These are phyloP conservation scores for Aphodius sticticus DNA, from an alignment of 2,888 invertebrate species.

Conservation along the genomic window DNA sequence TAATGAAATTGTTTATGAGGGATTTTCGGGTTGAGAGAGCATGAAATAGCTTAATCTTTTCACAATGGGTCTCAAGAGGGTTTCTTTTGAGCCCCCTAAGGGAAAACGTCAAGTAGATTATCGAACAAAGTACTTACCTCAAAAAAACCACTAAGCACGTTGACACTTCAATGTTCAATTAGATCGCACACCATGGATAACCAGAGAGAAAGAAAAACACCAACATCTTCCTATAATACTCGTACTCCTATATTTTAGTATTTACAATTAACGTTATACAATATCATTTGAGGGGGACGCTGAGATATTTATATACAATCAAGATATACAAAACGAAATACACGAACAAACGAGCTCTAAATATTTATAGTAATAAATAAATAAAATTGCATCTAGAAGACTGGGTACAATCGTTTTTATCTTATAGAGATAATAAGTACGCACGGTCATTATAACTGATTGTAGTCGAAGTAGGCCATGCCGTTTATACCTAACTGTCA, in stretches of 20 bases:
- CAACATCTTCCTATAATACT: not conserved
- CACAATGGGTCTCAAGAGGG: not conserved
- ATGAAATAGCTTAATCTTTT: conserved; percentile 12
- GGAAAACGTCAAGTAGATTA: conserved; percentile 45
- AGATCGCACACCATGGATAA: conserved; percentile 6
- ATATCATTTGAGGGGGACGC: not conserved
- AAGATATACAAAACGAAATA: not conserved
- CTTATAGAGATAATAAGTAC: too few species aligned
- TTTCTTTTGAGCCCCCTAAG: not conserved
- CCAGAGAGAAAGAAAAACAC: not conserved
- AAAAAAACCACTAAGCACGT: conserved; percentile 38
- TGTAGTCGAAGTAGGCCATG: too few species aligned
- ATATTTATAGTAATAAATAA: not conserved
- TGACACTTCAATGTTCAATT: conserved; percentile 46
- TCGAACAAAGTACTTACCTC: conserved; percentile 44
- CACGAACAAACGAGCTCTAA: not conserved
- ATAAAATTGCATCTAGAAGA: not conserved
- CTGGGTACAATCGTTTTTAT: too few species aligned
- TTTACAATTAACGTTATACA: not conserved
- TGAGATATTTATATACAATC: not conserved
- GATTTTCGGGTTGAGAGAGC: not conserved
- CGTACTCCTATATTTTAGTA: not conserved
- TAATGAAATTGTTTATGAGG: not conserved
- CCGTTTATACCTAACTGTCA: too few species aligned
- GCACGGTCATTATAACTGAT: too few species aligned